Conservation (phyloP, 2,113 vertebrate genomes). For the Cyanistes caeruleus region DNA sequence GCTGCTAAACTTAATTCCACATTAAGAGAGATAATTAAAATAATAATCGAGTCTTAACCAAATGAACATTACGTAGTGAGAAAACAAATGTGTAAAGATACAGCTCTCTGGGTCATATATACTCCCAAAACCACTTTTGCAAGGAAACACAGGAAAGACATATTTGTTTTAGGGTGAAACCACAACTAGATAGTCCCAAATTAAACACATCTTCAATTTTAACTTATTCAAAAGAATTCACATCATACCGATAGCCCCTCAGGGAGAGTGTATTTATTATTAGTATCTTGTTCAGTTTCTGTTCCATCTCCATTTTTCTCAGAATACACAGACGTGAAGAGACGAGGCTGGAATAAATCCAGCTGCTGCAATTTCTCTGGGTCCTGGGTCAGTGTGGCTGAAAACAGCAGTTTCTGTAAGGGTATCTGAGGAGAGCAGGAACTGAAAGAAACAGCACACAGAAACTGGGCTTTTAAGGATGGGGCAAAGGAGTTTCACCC, state of each 20-base stretch:
- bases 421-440: conserved; percentile 84
- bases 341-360: conserved; percentile 86
- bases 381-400: conserved; percentile 92
- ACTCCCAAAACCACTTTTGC: not conserved
- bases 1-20: not conserved
- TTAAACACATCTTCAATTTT: not conserved
- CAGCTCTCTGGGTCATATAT: not conserved
- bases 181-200: not conserved
- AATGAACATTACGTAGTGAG: not conserved
- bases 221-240: not conserved
- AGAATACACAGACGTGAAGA: conserved; percentile 83
- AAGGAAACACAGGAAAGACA: not conserved
- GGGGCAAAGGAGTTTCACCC: not conserved
- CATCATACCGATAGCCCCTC: conserved; percentile 83
- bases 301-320: not conserved
- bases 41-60: not conserved
- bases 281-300: not conserved
- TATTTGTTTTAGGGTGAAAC: not conserved
- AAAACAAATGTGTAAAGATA: not conserved
- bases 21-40: not conserved
- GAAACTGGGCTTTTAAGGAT: not conserved
- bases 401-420: conserved; percentile 95
- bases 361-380: conserved; percentile 93
- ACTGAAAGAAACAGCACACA: conserved; percentile 55
- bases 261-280: conserved; percentile 83